Evolutionary conservation across 2,797 vertebrate genomes (phyloP).

Genomic region (Xyrichtys novacula): DNA sequence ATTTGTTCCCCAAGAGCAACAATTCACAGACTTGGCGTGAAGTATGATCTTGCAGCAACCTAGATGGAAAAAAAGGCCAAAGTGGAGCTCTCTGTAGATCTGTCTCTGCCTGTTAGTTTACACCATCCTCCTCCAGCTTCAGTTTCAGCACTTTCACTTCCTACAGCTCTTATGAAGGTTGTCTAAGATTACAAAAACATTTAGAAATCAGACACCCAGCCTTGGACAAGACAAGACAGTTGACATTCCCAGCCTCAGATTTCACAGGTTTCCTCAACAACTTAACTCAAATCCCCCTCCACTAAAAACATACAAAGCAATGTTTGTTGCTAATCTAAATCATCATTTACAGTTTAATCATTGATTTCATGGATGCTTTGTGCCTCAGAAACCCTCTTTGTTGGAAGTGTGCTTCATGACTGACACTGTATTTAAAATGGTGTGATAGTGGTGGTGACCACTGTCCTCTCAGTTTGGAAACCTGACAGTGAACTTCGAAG

Average conservation of each 20-base stretch:
- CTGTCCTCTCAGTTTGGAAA: constrained; percentile 59
- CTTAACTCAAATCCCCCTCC: constrained; percentile 25
- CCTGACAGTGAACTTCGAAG: constrained; percentile 82
- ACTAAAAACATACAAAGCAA: constrained; percentile 48
- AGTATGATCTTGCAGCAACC: constrained; percentile 36
- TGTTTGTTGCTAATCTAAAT: constrained; percentile 31
- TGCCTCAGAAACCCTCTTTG: constrained; percentile 13
- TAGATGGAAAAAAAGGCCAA: constrained; percentile 34
- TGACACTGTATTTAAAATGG: constrained; percentile 27
- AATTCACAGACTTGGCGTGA: constrained; percentile 52
- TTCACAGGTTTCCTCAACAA: constrained; percentile 49
- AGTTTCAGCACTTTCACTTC: constrained; percentile 29
- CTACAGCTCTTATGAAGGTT: constrained; percentile 42
- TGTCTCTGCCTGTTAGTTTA: constrained; percentile 9
- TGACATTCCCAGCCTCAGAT: constrained; percentile 58
- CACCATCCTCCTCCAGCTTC: constrained; percentile 33
- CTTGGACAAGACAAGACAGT: constrained; percentile 40
- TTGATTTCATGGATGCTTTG: constrained; percentile 31
- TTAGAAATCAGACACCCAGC: constrained; percentile 65
- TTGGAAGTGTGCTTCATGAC: constrained; percentile 15
- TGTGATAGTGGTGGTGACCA: constrained; percentile 59
- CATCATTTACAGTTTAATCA: constrained; percentile 20
- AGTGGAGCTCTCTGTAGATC: constrained; percentile 16
- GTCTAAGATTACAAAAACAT: constrained; percentile 58
- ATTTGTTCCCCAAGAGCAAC: constrained; percentile 36